Percentiles rank a stretch among this genome's conserved stretches.
phyloP scores from a whole-genome alignment of 2,888 invertebrate genomes.

The Mactromeris polynyma region DNA sequence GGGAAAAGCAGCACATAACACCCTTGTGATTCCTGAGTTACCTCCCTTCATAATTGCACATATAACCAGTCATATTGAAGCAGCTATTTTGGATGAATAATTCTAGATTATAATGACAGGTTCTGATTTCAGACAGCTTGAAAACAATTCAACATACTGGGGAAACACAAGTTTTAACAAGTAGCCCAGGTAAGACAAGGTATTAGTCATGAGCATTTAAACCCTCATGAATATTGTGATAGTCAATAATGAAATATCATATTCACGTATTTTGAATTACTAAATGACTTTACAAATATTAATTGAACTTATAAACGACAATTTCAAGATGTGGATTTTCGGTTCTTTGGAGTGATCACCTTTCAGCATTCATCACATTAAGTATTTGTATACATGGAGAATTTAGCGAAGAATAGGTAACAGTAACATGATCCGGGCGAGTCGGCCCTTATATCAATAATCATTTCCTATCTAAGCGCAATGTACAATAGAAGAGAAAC shows the following conservation, averaged over 20 bases:
- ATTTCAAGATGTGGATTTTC: neutral
- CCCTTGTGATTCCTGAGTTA: too few relatives aligned
- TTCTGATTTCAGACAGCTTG: too few relatives aligned
- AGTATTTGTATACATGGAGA: neutral
- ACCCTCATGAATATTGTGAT: too few relatives aligned
- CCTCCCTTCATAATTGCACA: too few relatives aligned
- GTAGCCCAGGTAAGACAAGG: too few relatives aligned
- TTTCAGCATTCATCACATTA: neutral
- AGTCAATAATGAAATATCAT: neutral
- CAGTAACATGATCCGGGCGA: neutral
- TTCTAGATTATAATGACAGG: too few relatives aligned
- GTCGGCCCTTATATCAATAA: neutral
- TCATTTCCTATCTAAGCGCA: neutral
- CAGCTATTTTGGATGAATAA: too few relatives aligned
- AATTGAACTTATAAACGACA: neutral
- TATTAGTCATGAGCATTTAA: too few relatives aligned
- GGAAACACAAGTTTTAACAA: too few relatives aligned
- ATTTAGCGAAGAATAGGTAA: neutral
- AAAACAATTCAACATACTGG: too few relatives aligned
- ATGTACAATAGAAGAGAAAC: neutral
- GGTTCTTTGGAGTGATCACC: neutral
- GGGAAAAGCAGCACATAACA: too few relatives aligned
- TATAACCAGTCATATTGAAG: too few relatives aligned
- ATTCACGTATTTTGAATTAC: neutral
- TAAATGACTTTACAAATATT: conserved; percentile 4